These are phyloP conservation scores for Melinopterus prodromus DNA, from an alignment of 2,888 invertebrate genomes.

Conservation along the genomic window DNA sequence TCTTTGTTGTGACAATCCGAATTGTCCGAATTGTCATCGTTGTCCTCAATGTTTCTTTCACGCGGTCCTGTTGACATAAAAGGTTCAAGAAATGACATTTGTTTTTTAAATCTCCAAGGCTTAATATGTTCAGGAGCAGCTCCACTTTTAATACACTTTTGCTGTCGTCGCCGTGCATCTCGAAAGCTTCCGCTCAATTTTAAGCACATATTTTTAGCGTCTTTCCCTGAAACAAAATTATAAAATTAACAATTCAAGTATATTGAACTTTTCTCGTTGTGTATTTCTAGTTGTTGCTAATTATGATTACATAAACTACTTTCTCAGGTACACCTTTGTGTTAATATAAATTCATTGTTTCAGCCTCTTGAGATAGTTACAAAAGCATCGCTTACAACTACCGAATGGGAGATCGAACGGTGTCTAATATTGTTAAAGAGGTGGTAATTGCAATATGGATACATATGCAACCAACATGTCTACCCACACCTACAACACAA, in stretches of 20 bases:
- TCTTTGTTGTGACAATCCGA: background rate
- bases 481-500: constrained; percentile 43
- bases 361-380: constrained; percentile 40
- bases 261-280: too few relatives aligned
- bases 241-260: too few relatives aligned
- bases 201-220: constrained; percentile 14
- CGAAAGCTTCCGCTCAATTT: constrained; percentile 22
- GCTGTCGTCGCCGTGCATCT: constrained; percentile 21
- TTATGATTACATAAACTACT: too few relatives aligned
- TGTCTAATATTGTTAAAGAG: constrained; percentile 42
- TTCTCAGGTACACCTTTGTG: constrained; percentile 41
- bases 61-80: constrained; percentile 16
- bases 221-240: constrained; percentile 26
- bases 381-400: constrained; percentile 41
- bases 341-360: too few relatives aligned
- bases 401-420: constrained; percentile 39
- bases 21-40: background rate
- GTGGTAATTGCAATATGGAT: constrained; percentile 41
- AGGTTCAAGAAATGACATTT: constrained; percentile 25
- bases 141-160: constrained; percentile 20
- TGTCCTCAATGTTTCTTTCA: constrained; percentile 6
- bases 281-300: too few relatives aligned
- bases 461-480: constrained; percentile 40
- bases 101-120: constrained; percentile 23
- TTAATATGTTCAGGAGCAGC: constrained; percentile 14